These are phyloP conservation scores for honey bee (Apis mellifera) DNA, from an alignment of 1,140 invertebrate genomes.

Conservation along the genomic window DNA sequence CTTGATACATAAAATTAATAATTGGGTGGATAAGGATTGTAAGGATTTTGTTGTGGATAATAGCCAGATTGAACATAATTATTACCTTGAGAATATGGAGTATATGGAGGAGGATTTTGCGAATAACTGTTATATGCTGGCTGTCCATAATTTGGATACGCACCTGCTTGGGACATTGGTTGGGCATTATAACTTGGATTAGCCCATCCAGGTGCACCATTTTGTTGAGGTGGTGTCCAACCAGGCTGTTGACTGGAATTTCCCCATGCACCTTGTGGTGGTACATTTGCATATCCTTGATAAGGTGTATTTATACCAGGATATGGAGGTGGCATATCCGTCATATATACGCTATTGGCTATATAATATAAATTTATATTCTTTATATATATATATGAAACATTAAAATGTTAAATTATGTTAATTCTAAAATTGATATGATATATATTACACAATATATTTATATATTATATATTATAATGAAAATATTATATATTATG, in stretches of 20 bases:
- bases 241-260: constrained; percentile 53
- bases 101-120: constrained; percentile 74
- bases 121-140: constrained; percentile 71
- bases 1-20: constrained; percentile 46
- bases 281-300: constrained; percentile 76
- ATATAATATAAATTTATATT: constrained; percentile 66
- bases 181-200: constrained; percentile 79
- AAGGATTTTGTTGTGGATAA: constrained; percentile 61
- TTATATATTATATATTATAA: too few relatives aligned
- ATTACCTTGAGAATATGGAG: constrained; percentile 61
- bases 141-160: constrained; percentile 76
- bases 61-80: constrained; percentile 53
- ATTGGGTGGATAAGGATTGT: constrained; percentile 58
- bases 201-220: constrained; percentile 74
- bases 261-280: constrained; percentile 67
- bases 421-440: background rate
- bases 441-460: background rate
- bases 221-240: constrained; percentile 66
- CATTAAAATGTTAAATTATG: background rate
- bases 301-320: constrained; percentile 88
- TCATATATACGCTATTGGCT: constrained; percentile 94
- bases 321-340: constrained; percentile 96
- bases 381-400: background rate
- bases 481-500: too few relatives aligned
- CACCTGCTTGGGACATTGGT: constrained; percentile 79